Conservation (phyloP, 2,888 invertebrate genomes). For the Pyralis farinalis region DNA sequence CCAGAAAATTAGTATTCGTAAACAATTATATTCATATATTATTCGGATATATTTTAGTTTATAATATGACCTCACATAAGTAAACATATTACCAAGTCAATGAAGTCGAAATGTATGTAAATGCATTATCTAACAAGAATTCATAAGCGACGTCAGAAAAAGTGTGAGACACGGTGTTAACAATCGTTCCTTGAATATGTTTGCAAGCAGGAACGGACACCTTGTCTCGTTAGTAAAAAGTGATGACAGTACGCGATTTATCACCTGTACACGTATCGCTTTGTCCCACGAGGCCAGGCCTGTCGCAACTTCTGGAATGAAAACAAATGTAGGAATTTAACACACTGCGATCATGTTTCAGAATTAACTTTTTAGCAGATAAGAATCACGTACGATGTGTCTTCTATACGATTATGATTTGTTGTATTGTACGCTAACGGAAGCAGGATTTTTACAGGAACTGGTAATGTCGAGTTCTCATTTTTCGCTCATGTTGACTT, state of each 20-base stretch:
- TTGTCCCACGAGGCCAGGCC: slow-evolving; percentile 42
- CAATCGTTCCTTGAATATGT: slow-evolving; percentile 64
- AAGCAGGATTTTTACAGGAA: no score
- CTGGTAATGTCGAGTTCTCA: not conserved
- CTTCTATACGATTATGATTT: slow-evolving; percentile 8
- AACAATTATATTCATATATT: no score
- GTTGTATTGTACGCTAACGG: not conserved
- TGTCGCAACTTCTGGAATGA: slow-evolving; percentile 48
- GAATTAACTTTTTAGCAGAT: slow-evolving; percentile 20
- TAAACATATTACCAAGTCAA: not conserved
- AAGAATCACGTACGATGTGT: slow-evolving; percentile 11
- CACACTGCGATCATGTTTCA: slow-evolving; percentile 19
- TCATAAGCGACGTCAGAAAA: slow-evolving; percentile 26
- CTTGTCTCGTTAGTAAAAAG: slow-evolving; percentile 78
- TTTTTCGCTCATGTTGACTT: no score
- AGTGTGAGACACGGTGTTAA: slow-evolving; percentile 38
- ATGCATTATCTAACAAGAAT: slow-evolving; percentile 1
- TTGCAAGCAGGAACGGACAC: slow-evolving; percentile 58
- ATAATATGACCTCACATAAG: no score
- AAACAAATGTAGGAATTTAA: slow-evolving; percentile 43
- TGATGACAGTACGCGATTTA: slow-evolving; percentile 69
- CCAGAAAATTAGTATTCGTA: no score
- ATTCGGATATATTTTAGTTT: no score
- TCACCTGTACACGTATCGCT: slow-evolving; percentile 69
- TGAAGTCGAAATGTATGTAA: not conserved